phyloP scores from a whole-genome alignment of 2,888 invertebrate species.

The Erynnis tages region DNA sequence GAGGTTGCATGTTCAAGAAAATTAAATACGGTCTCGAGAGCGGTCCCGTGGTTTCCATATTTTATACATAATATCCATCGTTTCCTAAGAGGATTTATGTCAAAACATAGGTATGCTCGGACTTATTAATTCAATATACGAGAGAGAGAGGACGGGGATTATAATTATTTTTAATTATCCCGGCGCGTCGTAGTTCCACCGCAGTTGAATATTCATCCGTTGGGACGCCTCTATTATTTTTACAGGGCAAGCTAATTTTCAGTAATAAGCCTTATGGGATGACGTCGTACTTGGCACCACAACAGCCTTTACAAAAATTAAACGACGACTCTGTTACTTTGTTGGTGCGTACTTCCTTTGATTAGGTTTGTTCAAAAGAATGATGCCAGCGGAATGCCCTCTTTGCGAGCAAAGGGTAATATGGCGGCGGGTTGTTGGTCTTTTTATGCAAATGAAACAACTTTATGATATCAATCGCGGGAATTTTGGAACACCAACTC shows the following conservation, averaged over 20 bases:
- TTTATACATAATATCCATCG: not conserved
- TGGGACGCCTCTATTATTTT: conserved; percentile 61
- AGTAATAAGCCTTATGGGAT: conserved; percentile 59
- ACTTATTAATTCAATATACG: conserved; percentile 50
- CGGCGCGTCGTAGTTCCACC: conserved; percentile 39
- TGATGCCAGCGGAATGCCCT: conserved; percentile 7
- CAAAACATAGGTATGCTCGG: conserved; percentile 21
- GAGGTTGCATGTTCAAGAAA: not conserved
- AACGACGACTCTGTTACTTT: conserved; percentile 47
- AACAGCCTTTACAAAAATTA: conserved; percentile 50
- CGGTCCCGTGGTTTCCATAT: not conserved
- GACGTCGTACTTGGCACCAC: conserved; percentile 37
- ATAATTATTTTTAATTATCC: conserved; percentile 69
- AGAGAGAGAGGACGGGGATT: conserved; percentile 42
- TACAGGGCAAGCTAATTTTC: conserved; percentile 66
- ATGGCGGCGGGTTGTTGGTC: not conserved
- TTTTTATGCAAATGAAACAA: conserved; percentile 1
- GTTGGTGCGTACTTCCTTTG: conserved; percentile 39
- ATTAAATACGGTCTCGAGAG: conserved; percentile 4
- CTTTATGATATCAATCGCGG: not conserved
- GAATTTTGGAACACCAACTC: not conserved
- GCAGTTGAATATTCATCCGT: conserved; percentile 64
- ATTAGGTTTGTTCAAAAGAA: conserved; percentile 37
- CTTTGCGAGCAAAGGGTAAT: conserved; percentile 16
- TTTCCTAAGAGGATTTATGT: conserved; percentile 15